Percentiles rank a stretch among this genome's conserved stretches.
Conservation (phyloP, 2,113 vertebrate genomes). For the Jaculus jaculus region DNA sequence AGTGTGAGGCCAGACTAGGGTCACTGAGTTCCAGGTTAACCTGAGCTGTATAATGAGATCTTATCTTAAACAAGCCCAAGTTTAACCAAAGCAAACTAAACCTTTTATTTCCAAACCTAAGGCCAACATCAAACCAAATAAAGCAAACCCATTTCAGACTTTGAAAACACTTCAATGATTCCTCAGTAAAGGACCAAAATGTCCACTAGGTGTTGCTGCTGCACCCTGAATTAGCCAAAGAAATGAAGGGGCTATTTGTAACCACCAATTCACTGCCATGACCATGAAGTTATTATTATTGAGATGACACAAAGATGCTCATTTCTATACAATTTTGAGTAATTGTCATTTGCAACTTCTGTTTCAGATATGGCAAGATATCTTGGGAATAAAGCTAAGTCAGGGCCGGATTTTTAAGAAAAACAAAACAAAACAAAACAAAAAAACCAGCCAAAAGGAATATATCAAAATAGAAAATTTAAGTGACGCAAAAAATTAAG, state of each 20-base stretch:
- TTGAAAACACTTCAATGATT: neutral
- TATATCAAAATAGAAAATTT: slow-evolving; percentile 55
- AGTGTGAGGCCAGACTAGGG: neutral
- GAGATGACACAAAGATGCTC: slow-evolving; percentile 15
- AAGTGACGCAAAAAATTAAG: too few relatives aligned
- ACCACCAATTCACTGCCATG: neutral
- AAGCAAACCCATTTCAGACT: too few relatives aligned
- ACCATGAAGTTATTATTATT: neutral
- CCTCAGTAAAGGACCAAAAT: neutral
- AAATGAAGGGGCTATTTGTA: neutral
- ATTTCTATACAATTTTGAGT: slow-evolving; percentile 49
- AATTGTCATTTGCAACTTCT: slow-evolving; percentile 34
- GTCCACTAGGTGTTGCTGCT: slow-evolving; percentile 83
- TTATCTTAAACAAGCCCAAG: neutral
- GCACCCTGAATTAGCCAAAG: slow-evolving; percentile 33
- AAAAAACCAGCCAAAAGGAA: slow-evolving; percentile 52
- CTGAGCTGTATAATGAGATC: neutral
- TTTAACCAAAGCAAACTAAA: neutral
- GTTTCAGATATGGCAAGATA: slow-evolving; percentile 48
- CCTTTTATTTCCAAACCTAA: neutral
- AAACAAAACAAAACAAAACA: too few relatives aligned
- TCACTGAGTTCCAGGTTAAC: neutral
- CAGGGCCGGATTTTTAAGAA: slow-evolving; percentile 7
- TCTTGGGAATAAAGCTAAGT: slow-evolving; percentile 49
- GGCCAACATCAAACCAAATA: too few relatives aligned